Evolutionary conservation across 2,888 invertebrate species (phyloP).

Genomic region (Watsonalla binaria): DNA sequence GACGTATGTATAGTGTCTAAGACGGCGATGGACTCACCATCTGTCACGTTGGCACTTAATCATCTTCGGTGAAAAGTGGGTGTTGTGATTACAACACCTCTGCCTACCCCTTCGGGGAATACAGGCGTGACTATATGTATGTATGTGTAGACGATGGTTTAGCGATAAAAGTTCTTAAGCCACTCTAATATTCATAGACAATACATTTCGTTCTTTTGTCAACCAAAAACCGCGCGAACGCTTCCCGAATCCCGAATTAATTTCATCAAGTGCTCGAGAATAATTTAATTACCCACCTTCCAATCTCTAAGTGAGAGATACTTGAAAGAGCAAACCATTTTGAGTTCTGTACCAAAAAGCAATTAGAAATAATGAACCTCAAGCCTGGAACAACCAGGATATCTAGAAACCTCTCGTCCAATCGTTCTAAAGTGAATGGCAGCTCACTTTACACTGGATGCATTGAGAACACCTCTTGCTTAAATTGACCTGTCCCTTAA

Average conservation of each 20-base stretch:
- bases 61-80: too few relatives aligned
- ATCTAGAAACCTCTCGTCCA: constrained; percentile 14
- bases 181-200: background rate
- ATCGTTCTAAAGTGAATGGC: background rate
- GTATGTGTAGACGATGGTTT: too few relatives aligned
- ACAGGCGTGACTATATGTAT: too few relatives aligned
- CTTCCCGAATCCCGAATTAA: constrained; percentile 53
- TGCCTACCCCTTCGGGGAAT: too few relatives aligned
- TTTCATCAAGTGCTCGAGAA: constrained; percentile 53
- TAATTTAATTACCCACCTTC: constrained; percentile 72
- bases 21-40: too few relatives aligned
- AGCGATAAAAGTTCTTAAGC: background rate
- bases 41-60: too few relatives aligned
- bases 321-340: constrained; percentile 62
- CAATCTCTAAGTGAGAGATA: constrained; percentile 52
- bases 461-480: background rate
- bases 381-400: constrained; percentile 33
- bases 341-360: constrained; percentile 57
- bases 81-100: too few relatives aligned
- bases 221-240: constrained; percentile 12
- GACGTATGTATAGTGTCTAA: too few relatives aligned
- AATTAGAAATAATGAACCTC: constrained; percentile 67
- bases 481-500: background rate
- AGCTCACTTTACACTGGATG: background rate
- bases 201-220: too few relatives aligned